Evolutionary conservation across 2,113 vertebrate genomes (phyloP), one percentile per base, ranked within the genome.

Genomic region (Gambusia affinis): DNA sequence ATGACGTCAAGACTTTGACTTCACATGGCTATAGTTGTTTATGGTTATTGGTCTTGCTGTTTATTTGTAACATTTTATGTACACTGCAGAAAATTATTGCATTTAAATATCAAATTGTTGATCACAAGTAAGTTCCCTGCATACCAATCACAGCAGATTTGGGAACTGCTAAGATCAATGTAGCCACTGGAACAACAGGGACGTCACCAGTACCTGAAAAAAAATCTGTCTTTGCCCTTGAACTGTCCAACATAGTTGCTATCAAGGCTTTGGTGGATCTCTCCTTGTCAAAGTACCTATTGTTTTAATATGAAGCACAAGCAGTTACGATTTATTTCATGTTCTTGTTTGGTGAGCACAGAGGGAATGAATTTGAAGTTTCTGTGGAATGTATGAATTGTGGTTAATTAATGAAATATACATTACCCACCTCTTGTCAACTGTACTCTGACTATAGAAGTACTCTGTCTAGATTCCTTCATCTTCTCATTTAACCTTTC

Each of bases 371-470:
- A 86, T 86, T 60, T 68, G 81, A 86, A 68, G 65, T 80, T 92
- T 92, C 88, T 90, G 85, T 84, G 88, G 91, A 92, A 84, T 81
- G 78, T 66, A 75, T 70, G 70, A 87, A 74, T 54, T 82, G 68
- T 72, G n/a, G 66, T 73, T 75, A 72, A 89, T 92, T 86, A 80
- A 91, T 92, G 81, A 54, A 67, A 75, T 70, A 37, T 83, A 83
- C 70, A 60, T 75, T 87, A 73, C 80, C 78, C 60, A 47, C 81
- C 15, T 42, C 66, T 54, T 74, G 76, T 72, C 31, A 76, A 66
- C 6, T 68, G 28, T 70, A 77, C 44, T 47, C 44, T 17, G 17
- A 47, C 17, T 17, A 47, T 47, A 47, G 15, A 47, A 47, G 44
- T 7, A 47, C 51, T 10, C 24, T 8, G 24, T n/a, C 51, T n/a